Percentiles rank a stretch among this genome's conserved stretches.
These are phyloP conservation scores for Formica selysi DNA, from an alignment of 1,140 invertebrate species.

Conservation along the genomic window DNA sequence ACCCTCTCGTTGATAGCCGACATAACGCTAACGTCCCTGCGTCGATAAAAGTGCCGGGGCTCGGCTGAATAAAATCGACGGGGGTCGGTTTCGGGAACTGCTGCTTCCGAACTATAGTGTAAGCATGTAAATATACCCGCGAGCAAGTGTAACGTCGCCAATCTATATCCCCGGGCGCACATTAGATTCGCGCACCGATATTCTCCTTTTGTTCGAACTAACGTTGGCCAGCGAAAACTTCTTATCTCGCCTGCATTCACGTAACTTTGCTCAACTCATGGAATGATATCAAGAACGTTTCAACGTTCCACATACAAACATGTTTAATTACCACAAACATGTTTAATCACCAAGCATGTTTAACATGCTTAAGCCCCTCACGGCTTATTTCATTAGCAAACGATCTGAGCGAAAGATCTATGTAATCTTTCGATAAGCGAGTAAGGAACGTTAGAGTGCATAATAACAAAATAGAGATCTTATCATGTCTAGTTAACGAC, in stretches of 20 bases:
- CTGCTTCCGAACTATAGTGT: neutral
- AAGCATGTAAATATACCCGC: constrained; percentile 67
- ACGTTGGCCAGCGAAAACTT: neutral
- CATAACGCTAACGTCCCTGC: constrained; percentile 77
- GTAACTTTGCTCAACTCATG: neutral
- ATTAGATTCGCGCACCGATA: constrained; percentile 27
- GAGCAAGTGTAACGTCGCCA: constrained; percentile 16
- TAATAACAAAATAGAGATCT: neutral
- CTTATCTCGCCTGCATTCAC: constrained; percentile 35
- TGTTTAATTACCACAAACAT: constrained; percentile 2
- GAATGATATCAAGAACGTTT: constrained; percentile 27
- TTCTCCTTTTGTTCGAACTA: constrained; percentile 34
- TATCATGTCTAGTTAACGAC: neutral
- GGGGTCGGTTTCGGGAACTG: constrained; percentile 39
- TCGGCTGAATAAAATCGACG: constrained; percentile 68
- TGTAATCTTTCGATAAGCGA: constrained; percentile 16
- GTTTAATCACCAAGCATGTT: constrained; percentile 39
- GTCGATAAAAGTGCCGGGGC: constrained; percentile 78
- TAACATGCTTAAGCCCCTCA: neutral
- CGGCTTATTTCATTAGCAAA: neutral
- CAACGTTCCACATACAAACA: constrained; percentile 18
- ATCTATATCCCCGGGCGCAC: constrained; percentile 36
- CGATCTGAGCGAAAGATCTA: neutral
- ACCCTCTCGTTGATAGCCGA: constrained; percentile 77
- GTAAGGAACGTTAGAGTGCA: neutral